These are phyloP conservation scores for Ichneumoninae sp. DNA, from an alignment of 2,888 invertebrate species.

Conservation along the genomic window DNA sequence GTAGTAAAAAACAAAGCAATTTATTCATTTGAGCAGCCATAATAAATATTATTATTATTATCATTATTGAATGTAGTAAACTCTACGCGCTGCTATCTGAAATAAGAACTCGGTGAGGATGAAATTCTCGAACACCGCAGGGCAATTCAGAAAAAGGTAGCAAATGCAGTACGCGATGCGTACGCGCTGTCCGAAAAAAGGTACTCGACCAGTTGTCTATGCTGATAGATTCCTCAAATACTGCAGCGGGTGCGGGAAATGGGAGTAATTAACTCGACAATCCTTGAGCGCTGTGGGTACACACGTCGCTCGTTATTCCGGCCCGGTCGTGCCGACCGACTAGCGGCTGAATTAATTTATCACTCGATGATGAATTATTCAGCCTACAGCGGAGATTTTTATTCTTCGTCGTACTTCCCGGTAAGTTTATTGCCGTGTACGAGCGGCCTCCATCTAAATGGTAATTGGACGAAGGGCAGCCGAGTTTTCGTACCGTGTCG, in stretches of 20 bases:
- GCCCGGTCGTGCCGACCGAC: background rate
- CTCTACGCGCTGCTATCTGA: no score
- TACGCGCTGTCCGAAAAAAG: background rate
- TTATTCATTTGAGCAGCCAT: no score
- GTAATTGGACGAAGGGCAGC: constrained; percentile 42
- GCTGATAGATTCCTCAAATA: background rate
- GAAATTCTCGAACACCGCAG: no score
- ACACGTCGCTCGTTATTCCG: constrained; percentile 33
- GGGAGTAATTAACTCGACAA: background rate
- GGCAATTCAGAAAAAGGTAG: no score
- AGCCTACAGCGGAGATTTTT: constrained; percentile 15
- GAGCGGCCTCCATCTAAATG: constrained; percentile 54
- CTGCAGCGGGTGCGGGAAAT: background rate
- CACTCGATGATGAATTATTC: constrained; percentile 57
- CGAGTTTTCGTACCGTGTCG: constrained; percentile 6
- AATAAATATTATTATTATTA: no score
- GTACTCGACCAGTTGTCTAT: background rate
- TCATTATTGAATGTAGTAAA: no score
- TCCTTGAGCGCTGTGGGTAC: background rate
- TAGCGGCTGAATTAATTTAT: constrained; percentile 33
- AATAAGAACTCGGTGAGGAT: no score
- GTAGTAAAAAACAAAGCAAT: no score
- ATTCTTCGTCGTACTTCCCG: background rate
- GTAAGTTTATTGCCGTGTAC: constrained; percentile 8
- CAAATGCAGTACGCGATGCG: background rate